Percentiles rank a stretch among this genome's conserved stretches.
These are phyloP conservation scores for Paracyclopina nana DNA, from an alignment of 1,140 invertebrate genomes.

Conservation along the genomic window DNA sequence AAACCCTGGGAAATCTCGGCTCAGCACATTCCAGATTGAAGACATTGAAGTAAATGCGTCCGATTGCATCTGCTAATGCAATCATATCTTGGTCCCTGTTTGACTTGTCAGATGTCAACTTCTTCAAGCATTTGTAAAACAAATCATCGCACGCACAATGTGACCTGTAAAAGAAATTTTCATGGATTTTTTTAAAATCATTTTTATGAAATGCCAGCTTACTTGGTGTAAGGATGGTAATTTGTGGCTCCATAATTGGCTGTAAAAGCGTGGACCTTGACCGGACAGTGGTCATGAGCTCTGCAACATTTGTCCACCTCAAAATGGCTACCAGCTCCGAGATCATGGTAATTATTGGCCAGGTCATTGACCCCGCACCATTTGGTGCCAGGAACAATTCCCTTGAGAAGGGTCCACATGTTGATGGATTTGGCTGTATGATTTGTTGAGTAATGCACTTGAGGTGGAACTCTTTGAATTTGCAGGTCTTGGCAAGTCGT, in stretches of 20 bases:
- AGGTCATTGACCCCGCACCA: conserved; percentile 15
- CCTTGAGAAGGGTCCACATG: not conserved
- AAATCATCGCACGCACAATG: conserved; percentile 65
- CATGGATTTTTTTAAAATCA: conserved; percentile 3
- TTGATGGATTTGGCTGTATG: not conserved
- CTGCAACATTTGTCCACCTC: conserved; percentile 60
- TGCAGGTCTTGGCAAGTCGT: not conserved
- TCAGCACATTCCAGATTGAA: conserved; percentile 3
- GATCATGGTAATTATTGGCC: conserved; percentile 11
- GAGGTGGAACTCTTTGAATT: not conserved
- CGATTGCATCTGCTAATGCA: conserved; percentile 1
- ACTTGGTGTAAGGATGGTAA: conserved; percentile 63
- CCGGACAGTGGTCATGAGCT: conserved; percentile 55
- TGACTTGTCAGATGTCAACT: conserved; percentile 32
- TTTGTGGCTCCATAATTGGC: conserved; percentile 58
- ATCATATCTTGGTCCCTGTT: not conserved
- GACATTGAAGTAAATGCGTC: conserved; percentile 11
- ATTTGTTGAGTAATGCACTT: not conserved
- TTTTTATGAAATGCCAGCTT: conserved; percentile 22
- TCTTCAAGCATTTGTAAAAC: conserved; percentile 59
- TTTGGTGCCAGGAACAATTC: conserved; percentile 10
- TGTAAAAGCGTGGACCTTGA: conserved; percentile 48
- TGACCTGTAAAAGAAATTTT: conserved; percentile 31
- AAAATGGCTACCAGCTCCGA: not conserved
- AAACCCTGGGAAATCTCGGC: not conserved